A percentile compares a stretch with the other conserved stretches of the same genome.
phyloP scores from a whole-genome alignment of 2,113 vertebrate species.

The Fulmarus glacialis region DNA sequence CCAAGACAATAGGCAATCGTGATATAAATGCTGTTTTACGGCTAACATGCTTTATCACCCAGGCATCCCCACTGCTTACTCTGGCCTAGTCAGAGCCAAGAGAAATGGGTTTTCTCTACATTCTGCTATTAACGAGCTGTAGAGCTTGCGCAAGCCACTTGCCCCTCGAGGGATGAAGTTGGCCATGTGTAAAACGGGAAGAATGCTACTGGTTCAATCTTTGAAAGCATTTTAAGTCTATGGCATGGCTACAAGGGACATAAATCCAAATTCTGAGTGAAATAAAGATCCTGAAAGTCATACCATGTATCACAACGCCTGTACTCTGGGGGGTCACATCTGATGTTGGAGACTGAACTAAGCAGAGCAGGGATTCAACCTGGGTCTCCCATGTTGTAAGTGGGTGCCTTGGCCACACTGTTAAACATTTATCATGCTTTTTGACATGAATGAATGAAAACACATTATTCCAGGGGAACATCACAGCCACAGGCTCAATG shows the following conservation, averaged over 20 bases:
- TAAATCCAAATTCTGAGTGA: background rate
- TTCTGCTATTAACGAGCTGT: background rate
- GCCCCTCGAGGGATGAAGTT: background rate
- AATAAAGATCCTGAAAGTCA: background rate
- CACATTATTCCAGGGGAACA: background rate
- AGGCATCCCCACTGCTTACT: background rate
- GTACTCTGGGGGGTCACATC: background rate
- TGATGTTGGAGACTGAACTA: background rate
- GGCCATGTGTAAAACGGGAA: background rate
- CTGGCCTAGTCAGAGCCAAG: background rate
- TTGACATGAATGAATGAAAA: background rate
- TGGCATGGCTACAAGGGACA: background rate
- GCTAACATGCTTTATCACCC: background rate
- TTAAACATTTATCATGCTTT: background rate
- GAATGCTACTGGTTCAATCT: background rate
- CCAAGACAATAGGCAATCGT: background rate
- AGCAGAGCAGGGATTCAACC: background rate
- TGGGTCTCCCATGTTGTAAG: fast-evolving
- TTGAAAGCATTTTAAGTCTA: background rate
- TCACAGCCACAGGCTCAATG: background rate
- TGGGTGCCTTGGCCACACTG: background rate
- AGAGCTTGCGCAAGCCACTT: background rate
- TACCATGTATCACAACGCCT: background rate
- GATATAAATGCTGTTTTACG: background rate
- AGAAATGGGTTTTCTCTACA: background rate